Evolutionary conservation across 2,113 vertebrate species (phyloP), one percentile per base, ranked within the genome.

Genomic region (Pseudorasbora parva): DNA sequence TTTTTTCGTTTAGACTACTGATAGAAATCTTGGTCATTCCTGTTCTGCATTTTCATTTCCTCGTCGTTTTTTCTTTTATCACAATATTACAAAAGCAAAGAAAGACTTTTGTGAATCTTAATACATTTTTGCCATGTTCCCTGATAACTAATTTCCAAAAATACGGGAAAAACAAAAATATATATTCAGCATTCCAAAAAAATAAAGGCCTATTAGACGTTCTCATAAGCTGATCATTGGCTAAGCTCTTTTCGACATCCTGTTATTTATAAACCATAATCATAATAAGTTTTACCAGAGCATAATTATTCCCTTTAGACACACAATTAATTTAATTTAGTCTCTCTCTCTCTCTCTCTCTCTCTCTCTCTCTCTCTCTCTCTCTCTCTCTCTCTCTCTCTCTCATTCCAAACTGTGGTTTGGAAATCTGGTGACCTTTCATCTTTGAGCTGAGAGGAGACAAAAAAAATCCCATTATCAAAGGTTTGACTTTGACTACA

Each of bases 401-500:
- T n/a, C n/a, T n/a, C n/a, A n/a, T n/a, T 15, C 3, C 43, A 12
- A 1, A 10, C 49, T 74, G 23, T 19, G 7, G 23, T 51, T 51
- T 74, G 7, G 23, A 19, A 74, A 74, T 74, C 25, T 51, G 23
- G 45, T 74, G 45, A 74, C n/a, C 72, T 74, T 74, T 27, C 43
- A 74, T 27, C n/a, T 47, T 30, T 74, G 43, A 15, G 43, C 14
- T 27, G n/a, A 45, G 27, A 27, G 51, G 8, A 19, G 3, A 9
- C 33, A 6, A 37, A 74, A 47, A 4, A 15, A 8, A 14, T n/a
- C n/a, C n/a, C 45, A 51, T 74, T 17, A 74, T 19, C 71, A 74
- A 74, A 51, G 71, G 23, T 74, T n/a, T 19, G 51, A 19, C 72
- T 51, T 47, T 25, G 72, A 74, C 72, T 51, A 19, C 27, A 74